Percentiles rank a stretch among this genome's conserved stretches.
Evolutionary conservation across 2,113 vertebrate species (phyloP).

Genomic region (Bufo gargarizans): DNA sequence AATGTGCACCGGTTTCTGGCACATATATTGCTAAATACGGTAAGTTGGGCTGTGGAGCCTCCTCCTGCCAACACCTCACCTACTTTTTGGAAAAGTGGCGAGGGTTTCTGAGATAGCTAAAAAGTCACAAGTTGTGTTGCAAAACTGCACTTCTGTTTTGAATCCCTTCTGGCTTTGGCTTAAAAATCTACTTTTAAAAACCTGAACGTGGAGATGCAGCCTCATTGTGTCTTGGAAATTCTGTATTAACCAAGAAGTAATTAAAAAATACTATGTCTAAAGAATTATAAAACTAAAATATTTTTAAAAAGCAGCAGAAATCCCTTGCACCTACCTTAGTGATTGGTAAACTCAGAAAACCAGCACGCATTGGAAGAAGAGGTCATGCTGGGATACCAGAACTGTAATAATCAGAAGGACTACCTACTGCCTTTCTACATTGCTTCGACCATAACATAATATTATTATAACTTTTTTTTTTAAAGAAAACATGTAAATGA

Average conservation of each 20-base stretch:
- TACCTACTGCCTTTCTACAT: background rate
- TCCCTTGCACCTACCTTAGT: background rate
- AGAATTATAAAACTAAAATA: background rate
- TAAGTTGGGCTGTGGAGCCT: too few relatives aligned
- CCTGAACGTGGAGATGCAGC: too few relatives aligned
- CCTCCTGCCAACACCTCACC: too few relatives aligned
- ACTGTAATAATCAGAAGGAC: background rate
- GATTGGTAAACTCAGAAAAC: background rate
- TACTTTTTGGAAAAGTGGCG: too few relatives aligned
- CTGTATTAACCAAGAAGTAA: background rate
- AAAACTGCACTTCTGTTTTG: too few relatives aligned
- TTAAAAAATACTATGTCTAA: background rate
- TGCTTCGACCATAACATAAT: conserved; percentile 1
- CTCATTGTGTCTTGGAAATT: background rate
- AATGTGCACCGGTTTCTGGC: too few relatives aligned
- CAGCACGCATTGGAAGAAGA: background rate
- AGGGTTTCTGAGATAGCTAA: too few relatives aligned
- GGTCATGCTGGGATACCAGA: background rate
- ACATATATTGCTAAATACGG: too few relatives aligned
- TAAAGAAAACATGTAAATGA: background rate
- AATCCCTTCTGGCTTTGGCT: too few relatives aligned
- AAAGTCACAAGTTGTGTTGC: too few relatives aligned
- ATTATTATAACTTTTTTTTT: background rate
- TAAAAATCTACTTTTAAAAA: too few relatives aligned
- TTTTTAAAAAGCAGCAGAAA: background rate